These are phyloP conservation scores for Iphiclides podalirius DNA, from an alignment of 2,888 invertebrate genomes.

Conservation along the genomic window DNA sequence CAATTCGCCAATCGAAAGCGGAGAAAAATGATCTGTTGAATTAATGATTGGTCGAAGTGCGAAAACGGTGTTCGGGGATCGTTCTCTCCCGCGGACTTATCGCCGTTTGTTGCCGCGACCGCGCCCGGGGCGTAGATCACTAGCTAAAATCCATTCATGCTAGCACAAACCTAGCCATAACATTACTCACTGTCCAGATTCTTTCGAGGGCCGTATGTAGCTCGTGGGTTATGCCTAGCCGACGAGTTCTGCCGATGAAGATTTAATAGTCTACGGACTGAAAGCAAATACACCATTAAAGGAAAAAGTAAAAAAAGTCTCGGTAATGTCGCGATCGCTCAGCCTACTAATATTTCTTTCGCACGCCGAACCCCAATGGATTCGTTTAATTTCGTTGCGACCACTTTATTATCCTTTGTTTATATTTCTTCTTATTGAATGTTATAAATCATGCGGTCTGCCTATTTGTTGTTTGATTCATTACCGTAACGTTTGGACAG, in stretches of 20 bases:
- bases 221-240: too few relatives aligned
- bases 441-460: conserved; percentile 13
- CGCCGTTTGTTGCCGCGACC: conserved; percentile 49
- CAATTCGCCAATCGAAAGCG: conserved; percentile 1
- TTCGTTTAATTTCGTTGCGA: conserved; percentile 21
- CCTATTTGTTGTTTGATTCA: conserved; percentile 12
- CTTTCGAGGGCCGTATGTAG: too few relatives aligned
- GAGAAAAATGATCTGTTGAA: conserved; percentile 47
- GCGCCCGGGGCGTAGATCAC: conserved; percentile 14
- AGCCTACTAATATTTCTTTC: conserved; percentile 41
- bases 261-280: too few relatives aligned
- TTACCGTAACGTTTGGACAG: conserved; percentile 10
- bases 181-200: too few relatives aligned
- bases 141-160: too few relatives aligned
- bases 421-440: conserved; percentile 10
- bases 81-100: conserved; percentile 42
- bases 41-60: conserved; percentile 23
- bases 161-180: conserved; percentile 27
- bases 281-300: too few relatives aligned
- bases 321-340: conserved; percentile 49
- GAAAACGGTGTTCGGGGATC: conserved; percentile 22
- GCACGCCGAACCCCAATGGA: conserved; percentile 21
- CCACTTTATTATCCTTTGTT: conserved; percentile 19
- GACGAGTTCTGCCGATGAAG: too few relatives aligned
- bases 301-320: too few relatives aligned